phyloP scores from a whole-genome alignment of 1,140 invertebrate species.

The Drosophila insularis region DNA sequence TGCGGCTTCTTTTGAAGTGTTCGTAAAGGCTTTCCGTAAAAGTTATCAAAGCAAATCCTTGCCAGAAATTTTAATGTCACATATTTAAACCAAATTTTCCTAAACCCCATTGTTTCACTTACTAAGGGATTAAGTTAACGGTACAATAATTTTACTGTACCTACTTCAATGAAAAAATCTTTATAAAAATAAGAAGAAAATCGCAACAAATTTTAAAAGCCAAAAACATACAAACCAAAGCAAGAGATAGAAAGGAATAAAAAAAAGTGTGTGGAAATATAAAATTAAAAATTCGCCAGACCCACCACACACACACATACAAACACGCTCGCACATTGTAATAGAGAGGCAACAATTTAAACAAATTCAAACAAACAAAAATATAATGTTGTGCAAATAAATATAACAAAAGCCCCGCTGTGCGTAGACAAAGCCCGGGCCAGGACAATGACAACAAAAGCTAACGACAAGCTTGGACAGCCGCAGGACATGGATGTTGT shows the following conservation, averaged over 20 bases:
- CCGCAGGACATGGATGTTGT: constrained; percentile 26
- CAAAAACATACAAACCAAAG: constrained; percentile 56
- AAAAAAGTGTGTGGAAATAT: constrained; percentile 24
- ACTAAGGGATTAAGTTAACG: no score
- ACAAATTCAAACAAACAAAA: constrained; percentile 57
- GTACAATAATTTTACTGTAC: no score
- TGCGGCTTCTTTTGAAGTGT: no score
- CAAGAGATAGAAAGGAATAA: constrained; percentile 26
- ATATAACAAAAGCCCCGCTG: constrained; percentile 36
- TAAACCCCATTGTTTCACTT: no score
- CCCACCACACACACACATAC: background rate
- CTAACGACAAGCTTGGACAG: constrained; percentile 26
- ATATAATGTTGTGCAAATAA: constrained; percentile 33
- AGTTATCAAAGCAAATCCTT: no score
- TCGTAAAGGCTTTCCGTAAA: no score
- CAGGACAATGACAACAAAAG: constrained; percentile 44
- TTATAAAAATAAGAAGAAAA: no score
- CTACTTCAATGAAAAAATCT: no score
- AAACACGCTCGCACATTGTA: background rate
- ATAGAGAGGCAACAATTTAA: constrained; percentile 57
- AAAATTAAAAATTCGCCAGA: constrained; percentile 44
- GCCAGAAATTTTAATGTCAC: no score
- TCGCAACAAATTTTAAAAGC: constrained; percentile 11
- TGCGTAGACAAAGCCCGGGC: constrained; percentile 39
- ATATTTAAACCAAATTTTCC: no score